A percentile compares a stretch with the other conserved stretches of the same genome.
Conservation (phyloP, 2,888 invertebrate species). For the Drosophila kambysellisi region DNA sequence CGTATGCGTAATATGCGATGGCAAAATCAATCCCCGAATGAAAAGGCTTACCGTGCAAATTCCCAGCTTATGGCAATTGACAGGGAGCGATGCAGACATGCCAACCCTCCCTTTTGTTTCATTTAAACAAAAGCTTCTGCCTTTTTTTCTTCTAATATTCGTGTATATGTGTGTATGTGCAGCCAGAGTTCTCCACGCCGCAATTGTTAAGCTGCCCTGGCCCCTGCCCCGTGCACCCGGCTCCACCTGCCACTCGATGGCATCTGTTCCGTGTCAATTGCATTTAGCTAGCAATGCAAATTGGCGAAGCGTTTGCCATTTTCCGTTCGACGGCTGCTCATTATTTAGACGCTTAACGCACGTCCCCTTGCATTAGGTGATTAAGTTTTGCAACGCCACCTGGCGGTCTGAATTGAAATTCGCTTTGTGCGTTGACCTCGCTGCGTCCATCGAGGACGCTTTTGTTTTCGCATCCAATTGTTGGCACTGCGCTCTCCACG, state of each 20-base stretch:
- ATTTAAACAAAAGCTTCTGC: constrained; percentile 53
- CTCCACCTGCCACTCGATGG: neutral
- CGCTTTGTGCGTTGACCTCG: constrained; percentile 30
- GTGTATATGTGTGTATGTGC: constrained; percentile 16
- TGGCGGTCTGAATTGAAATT: constrained; percentile 57
- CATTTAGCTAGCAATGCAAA: constrained; percentile 70
- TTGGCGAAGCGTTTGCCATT: constrained; percentile 58
- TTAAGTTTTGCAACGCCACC: constrained; percentile 69
- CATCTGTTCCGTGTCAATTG: constrained; percentile 63
- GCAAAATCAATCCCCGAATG: constrained; percentile 63
- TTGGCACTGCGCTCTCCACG: constrained; percentile 8
- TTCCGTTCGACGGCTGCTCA: constrained; percentile 55
- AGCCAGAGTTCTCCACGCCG: neutral
- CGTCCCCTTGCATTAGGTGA: constrained; percentile 70
- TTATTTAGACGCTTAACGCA: constrained; percentile 75
- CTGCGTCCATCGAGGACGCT: constrained; percentile 37
- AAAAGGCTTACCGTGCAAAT: constrained; percentile 69
- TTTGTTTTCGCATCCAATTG: constrained; percentile 54
- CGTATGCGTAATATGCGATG: constrained; percentile 54
- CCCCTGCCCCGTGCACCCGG: neutral
- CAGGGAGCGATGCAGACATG: constrained; percentile 60
- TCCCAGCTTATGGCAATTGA: constrained; percentile 73
- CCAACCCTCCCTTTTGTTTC: constrained; percentile 52
- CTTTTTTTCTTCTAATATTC: constrained; percentile 2
- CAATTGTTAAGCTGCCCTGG: constrained; percentile 53